Conservation (phyloP, 2,888 invertebrate species). For the Exephanes ischioxanthus region DNA sequence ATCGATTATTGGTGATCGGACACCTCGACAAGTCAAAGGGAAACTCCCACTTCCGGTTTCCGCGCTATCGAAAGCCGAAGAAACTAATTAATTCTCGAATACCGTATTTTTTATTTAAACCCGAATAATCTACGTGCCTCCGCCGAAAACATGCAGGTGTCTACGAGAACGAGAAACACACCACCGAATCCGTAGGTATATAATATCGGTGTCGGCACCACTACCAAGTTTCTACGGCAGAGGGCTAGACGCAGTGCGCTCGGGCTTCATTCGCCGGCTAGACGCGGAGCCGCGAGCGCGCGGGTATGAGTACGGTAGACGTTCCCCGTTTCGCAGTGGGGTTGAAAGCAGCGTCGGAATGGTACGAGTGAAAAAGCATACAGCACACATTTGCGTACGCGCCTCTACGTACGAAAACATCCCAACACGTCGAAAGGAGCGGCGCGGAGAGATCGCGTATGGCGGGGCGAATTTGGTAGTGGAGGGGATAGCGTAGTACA, state of each 20-base stretch:
- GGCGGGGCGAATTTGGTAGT: not conserved
- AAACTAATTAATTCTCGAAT: not conserved
- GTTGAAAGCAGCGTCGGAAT: conserved; percentile 15
- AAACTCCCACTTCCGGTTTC: too few relatives aligned
- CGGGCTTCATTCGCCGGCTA: conserved; percentile 9
- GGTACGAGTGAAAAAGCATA: conserved; percentile 6
- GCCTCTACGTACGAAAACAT: not conserved
- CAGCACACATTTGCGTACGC: not conserved
- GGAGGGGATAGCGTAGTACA: conserved; percentile 49
- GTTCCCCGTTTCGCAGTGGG: conserved; percentile 1
- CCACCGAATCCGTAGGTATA: not conserved
- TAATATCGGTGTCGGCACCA: not conserved
- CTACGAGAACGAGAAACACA: not conserved
- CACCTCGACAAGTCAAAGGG: not conserved
- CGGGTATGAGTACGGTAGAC: conserved; percentile 1
- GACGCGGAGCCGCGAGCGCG: conserved; percentile 12
- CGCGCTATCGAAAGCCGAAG: not conserved
- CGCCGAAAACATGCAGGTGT: not conserved
- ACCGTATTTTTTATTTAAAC: not conserved
- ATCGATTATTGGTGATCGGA: too few relatives aligned
- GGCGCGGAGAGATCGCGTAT: conserved; percentile 25
- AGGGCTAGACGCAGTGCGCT: conserved; percentile 5
- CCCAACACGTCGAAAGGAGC: conserved; percentile 8
- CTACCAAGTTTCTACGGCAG: not conserved
- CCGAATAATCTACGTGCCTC: not conserved